Conservation (phyloP, 2,797 vertebrate genomes). For the Pangasius mekongensis region DNA sequence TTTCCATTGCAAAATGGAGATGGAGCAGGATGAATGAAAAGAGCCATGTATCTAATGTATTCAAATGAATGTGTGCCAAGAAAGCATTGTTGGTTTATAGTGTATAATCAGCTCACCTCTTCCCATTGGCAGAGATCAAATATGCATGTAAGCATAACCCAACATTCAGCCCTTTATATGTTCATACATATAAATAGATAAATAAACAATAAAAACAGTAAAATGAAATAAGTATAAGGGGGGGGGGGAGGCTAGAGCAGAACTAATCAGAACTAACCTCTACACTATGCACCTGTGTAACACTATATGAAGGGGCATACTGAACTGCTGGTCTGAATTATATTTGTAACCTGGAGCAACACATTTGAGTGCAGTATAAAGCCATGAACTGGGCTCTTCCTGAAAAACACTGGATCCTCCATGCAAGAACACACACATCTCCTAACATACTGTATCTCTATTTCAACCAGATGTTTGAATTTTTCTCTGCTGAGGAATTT, state of each 20-base stretch:
- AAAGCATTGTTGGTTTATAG: constrained; percentile 59
- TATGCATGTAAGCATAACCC: constrained; percentile 58
- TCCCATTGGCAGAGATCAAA: constrained; percentile 56
- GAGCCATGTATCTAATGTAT: constrained; percentile 59
- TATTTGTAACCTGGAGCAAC: constrained; percentile 43
- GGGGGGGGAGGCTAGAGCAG: not conserved
- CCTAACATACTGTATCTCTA: constrained; percentile 23
- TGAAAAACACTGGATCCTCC: constrained; percentile 21
- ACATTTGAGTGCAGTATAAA: constrained; percentile 22
- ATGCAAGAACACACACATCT: constrained; percentile 26
- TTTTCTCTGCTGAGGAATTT: constrained; percentile 43
- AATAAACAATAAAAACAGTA: constrained; percentile 49
- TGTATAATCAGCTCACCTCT: constrained; percentile 56
- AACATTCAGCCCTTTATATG: constrained; percentile 52
- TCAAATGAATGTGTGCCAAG: constrained; percentile 58
- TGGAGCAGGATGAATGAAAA: constrained; percentile 46
- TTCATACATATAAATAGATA: constrained; percentile 53
- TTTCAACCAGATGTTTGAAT: constrained; percentile 54
- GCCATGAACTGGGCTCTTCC: constrained; percentile 43
- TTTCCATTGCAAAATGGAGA: constrained; percentile 34
- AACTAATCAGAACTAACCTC: constrained; percentile 51
- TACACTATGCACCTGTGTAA: constrained; percentile 54
- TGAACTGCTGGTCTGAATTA: constrained; percentile 56
- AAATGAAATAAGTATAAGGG: not conserved
- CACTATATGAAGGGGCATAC: constrained; percentile 45